Evolutionary conservation across 2,888 invertebrate genomes (phyloP), one percentile per base, ranked within the genome.

Genomic region (Erebia aethiops): DNA sequence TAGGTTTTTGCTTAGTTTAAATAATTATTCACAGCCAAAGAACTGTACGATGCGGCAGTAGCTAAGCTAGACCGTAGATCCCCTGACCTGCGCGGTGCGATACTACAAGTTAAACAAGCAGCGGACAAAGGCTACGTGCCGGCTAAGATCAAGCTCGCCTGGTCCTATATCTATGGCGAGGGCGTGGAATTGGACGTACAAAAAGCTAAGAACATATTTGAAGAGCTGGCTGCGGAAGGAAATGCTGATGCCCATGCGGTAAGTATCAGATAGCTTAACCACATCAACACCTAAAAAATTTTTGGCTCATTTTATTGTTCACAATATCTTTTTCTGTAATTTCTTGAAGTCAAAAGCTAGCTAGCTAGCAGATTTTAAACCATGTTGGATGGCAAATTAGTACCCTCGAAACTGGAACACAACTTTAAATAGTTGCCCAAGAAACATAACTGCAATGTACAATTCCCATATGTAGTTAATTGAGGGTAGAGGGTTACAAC

Each of bases 171-270:
- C 8, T 96, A 98, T 79, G 99, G 99, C 0, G 97, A 95, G 82
- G 97, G 95, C 72, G 91, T 97, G 14, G 94, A 95, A 56, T 95
- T 98, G 79, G 96, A 98, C 85, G 92, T 98, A 71, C 93, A 95
- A 10, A 95, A 95, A 69, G 98, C 98, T 0, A 95, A 94, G 79
- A 90, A 94, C 58, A 96, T 96, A 76, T 98, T 99, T 82, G 94
- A 96, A 72, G 95, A 95, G 78, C 91, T 99, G 52, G 96, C 96
- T 0, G 95, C 95, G 10, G 91, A 94, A 51, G 99, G 99, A 0
- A 94, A 97, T 68, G 96, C 98, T 1, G 97, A 97, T 80, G 99
- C 98, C 13, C 98, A 99, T 89, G 96, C 98, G 94, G 98, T 97
- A 87, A 87, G 89, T 85, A 11, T 68, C 10, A 14, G 70, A 70